Evolutionary conservation across 1,140 invertebrate genomes (phyloP).

Genomic region (Sipha flava): DNA sequence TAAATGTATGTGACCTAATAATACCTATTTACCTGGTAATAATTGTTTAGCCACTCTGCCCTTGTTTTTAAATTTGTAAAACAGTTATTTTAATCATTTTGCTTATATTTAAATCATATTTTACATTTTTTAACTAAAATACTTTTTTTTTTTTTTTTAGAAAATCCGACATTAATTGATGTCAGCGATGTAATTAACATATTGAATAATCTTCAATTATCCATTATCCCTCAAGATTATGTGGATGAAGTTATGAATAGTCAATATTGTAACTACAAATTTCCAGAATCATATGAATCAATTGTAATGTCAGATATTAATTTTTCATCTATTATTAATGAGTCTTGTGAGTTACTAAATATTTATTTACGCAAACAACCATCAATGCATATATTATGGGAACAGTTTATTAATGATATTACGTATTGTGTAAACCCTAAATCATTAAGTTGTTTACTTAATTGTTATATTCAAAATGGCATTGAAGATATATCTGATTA

Average conservation of each 20-base stretch:
- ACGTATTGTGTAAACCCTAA: not conserved
- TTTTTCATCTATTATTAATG: slow-evolving; percentile 4
- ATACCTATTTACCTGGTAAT: no score
- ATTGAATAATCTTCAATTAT: not conserved
- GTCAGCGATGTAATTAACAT: not conserved
- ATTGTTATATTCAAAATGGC: slow-evolving; percentile 21
- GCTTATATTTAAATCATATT: not conserved
- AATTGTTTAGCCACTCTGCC: no score
- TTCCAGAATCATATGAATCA: slow-evolving; percentile 4
- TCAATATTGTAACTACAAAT: not conserved
- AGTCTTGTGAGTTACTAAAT: slow-evolving; percentile 22
- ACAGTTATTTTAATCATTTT: not conserved
- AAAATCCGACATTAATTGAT: not conserved
- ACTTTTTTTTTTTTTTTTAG: not conserved
- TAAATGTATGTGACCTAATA: no score
- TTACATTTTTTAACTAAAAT: not conserved
- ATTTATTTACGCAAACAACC: not conserved
- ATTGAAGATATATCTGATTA: not conserved
- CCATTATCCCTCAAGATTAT: slow-evolving; percentile 11
- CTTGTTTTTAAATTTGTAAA: no score
- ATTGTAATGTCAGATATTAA: slow-evolving; percentile 19
- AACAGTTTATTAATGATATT: slow-evolving; percentile 6
- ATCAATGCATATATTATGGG: not conserved
- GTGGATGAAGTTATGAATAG: slow-evolving; percentile 4
- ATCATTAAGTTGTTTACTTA: slow-evolving; percentile 13